phyloP scores from a whole-genome alignment of 2,888 invertebrate species.

The Idaea dimidiata region DNA sequence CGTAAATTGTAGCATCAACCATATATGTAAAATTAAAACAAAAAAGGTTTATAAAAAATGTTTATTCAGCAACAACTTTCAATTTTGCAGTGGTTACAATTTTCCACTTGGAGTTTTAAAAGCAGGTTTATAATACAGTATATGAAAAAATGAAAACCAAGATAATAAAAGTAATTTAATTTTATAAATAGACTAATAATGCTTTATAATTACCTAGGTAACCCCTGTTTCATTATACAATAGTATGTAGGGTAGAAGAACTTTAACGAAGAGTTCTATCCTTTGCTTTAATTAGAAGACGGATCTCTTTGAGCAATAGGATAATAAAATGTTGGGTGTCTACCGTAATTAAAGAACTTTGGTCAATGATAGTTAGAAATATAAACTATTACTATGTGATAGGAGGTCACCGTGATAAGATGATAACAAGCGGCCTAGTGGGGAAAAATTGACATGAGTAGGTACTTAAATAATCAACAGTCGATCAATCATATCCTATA shows the following conservation, averaged over 20 bases:
- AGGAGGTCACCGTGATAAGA: background rate
- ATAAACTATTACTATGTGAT: background rate
- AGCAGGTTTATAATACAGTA: no score
- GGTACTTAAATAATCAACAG: background rate
- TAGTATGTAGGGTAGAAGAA: constrained; percentile 3
- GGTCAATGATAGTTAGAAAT: background rate
- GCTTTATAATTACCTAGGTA: background rate
- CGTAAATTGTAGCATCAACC: constrained; percentile 3
- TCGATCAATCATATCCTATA: background rate
- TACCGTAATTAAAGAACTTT: constrained; percentile 7
- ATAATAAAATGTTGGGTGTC: constrained; percentile 14
- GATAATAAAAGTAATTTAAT: background rate
- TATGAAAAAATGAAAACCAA: no score
- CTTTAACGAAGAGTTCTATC: constrained; percentile 13
- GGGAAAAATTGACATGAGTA: background rate
- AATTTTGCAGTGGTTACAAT: no score
- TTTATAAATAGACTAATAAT: background rate
- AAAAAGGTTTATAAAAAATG: no score
- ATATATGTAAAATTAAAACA: background rate
- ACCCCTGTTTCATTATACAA: constrained; percentile 6
- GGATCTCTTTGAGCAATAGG: constrained; percentile 15
- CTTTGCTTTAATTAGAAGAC: constrained; percentile 21
- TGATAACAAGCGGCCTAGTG: background rate
- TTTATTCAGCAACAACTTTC: no score
- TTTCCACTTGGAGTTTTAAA: background rate